A percentile compares a stretch with the other conserved stretches of the same genome.
These are phyloP conservation scores for Homalodisca vitripennis DNA, from an alignment of 1,140 invertebrate genomes.

Conservation along the genomic window DNA sequence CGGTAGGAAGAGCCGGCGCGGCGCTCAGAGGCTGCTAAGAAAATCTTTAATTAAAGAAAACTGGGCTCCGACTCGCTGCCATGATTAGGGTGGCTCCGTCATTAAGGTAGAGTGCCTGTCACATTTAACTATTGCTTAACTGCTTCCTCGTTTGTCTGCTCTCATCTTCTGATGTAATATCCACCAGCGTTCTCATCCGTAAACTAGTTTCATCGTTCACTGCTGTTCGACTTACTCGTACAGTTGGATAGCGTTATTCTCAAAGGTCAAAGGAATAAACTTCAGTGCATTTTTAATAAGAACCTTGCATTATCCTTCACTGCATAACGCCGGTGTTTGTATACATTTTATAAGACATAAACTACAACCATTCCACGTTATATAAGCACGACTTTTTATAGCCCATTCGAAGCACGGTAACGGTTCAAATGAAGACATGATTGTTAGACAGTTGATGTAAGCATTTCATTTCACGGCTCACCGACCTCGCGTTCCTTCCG, in stretches of 20 bases:
- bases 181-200: too few relatives aligned
- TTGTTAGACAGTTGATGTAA: background rate
- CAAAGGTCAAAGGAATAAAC: too few relatives aligned
- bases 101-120: too few relatives aligned
- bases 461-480: background rate
- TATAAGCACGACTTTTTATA: slow-evolving; percentile 11
- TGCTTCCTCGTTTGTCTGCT: background rate
- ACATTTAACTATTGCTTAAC: slow-evolving; percentile 23
- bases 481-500: too few relatives aligned
- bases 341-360: too few relatives aligned
- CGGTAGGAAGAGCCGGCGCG: background rate
- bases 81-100: background rate
- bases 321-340: too few relatives aligned
- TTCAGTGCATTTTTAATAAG: too few relatives aligned
- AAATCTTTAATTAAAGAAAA: slow-evolving; percentile 21
- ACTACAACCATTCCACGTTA: background rate
- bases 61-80: background rate
- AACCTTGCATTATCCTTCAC: too few relatives aligned
- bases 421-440: slow-evolving; percentile 19
- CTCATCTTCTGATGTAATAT: background rate
- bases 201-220: too few relatives aligned
- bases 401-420: background rate
- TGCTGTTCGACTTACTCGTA: too few relatives aligned
- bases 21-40: background rate
- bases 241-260: too few relatives aligned